Base-by-base conservation (phyloP, 1,140 invertebrate species). In the Pseudomyrmex concolor region DNA sequence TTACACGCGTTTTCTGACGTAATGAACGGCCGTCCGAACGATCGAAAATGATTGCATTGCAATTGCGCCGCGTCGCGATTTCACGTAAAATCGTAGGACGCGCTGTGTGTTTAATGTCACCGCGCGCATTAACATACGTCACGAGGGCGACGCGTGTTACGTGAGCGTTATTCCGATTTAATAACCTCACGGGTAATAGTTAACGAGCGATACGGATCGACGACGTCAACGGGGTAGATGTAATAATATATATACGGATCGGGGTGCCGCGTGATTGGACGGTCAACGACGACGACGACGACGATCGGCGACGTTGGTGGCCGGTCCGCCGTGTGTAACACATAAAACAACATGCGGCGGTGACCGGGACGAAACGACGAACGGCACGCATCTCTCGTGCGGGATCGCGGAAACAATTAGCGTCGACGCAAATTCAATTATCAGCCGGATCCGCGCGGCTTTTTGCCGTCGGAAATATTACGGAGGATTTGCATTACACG, bases 381-480 rank as follows among this genome's bases (percentile, higher is more conserved):
- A 70, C 76, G 17, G 64, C 82, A 80, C 66, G 73, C 76, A 71
- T 70, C 19, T 70, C 76, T 54, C 59, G 76, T 66, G 64, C 34
- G 34, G 5, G 59, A 59, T 51, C 43, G 66, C 50, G 66, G 66
- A 71, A 80, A 71, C 76, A 80, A 80, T 80, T 80, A 80, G 66
- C 55, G 76, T 80, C 66, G 59, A 78, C 76, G 76, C 76, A 78
- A 80, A 80, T 80, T 80, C 76, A 80, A 80, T 80, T 80, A 80
- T 80, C 54, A 22, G 34, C 76, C 76, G 76, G 64, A 78, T 78
- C 64, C 43, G 66, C 66, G 34, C 66, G 43, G 66, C 54, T 80
- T 71, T 80, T 71, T 50, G 66, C 66, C 66, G 54, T 25, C 64
- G 66, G 66, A 80, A 80, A 22, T 55, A 78, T 78, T 68, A 78